These are phyloP conservation scores for Imbricaverruca yamaguchii DNA, from an alignment of 2,888 invertebrate species.

Conservation along the genomic window DNA sequence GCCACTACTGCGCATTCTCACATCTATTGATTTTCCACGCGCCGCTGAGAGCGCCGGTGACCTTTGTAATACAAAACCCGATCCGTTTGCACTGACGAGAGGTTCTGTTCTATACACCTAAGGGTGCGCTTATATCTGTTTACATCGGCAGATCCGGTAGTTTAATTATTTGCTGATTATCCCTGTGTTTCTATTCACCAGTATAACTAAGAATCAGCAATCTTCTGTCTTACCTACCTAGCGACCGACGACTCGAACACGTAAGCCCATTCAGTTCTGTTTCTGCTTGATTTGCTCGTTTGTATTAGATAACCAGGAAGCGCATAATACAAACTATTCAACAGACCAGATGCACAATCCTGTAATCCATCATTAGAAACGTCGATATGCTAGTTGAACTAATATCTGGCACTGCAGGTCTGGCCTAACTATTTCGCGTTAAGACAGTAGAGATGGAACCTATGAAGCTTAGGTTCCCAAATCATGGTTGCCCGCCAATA, in stretches of 20 bases:
- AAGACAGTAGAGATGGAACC: too few relatives aligned
- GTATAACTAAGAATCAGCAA: neutral
- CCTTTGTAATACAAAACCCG: neutral
- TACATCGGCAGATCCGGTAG: neutral
- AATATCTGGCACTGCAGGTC: too few relatives aligned
- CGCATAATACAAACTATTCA: too few relatives aligned
- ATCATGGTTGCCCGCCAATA: too few relatives aligned
- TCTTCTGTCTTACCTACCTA: neutral
- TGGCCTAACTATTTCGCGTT: too few relatives aligned
- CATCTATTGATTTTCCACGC: constrained; percentile 1
- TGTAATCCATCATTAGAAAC: too few relatives aligned
- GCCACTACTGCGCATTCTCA: constrained; percentile 2
- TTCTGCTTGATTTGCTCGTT: neutral
- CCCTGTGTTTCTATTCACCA: neutral
- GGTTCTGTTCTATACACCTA: neutral
- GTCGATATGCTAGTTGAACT: too few relatives aligned
- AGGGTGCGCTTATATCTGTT: constrained; percentile 5
- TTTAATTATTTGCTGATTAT: neutral
- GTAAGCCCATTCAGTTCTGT: neutral
- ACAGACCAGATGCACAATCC: too few relatives aligned
- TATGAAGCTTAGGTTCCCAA: too few relatives aligned
- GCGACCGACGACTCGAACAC: constrained; percentile 6
- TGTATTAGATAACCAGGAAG: neutral
- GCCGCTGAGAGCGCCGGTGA: neutral
- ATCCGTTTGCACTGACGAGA: neutral